Evolutionary conservation across 2,113 vertebrate genomes (phyloP), one percentile per base, ranked within the genome.

Genomic region (Galeopterus variegatus): DNA sequence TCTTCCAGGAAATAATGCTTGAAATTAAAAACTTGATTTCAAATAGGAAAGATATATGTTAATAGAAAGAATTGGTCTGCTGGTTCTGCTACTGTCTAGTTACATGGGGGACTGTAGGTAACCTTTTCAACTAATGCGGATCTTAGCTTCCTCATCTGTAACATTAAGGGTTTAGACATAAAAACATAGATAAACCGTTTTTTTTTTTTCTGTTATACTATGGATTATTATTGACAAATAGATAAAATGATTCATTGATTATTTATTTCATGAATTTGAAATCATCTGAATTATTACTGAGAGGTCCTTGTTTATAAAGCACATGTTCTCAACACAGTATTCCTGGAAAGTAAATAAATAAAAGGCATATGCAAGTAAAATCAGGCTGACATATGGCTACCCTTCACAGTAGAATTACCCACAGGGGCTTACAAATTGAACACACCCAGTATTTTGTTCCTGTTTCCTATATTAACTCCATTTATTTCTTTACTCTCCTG

Each of bases 1-100:
- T 93, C 48, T 83, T 89, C 11, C 52, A 93, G 54, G 31, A 76
- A 93, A 82, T 85, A 86, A 41, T 94, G 5, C 72, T 91, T 93
- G 52, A 86, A 94, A 91, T 45, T 56, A 69, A 90, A 77, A 24
- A 72, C 33, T 77, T 91, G 3, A 33, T 77, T 95, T 93, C 36
- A 45, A 88, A 58, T 8, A 26, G 11, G 81, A 67, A 80, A 70
- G 10, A n/a, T 65, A 24, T 2, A 48, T 28, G 1, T 73, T 69
- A 56, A 17, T 31, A 67, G 41, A 88, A 70, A 88, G 28, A 8
- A 8, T 48, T 45, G 23, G 23, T 60, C 50, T 45, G 15, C 11
- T 62, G 15, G 3, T 76, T 95, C 86, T 72, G 36, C 8, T 73
- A 11, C 5, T 31, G 5, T 52, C 24, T 81, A 9, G 26, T 50